Evolutionary conservation across 2,888 invertebrate genomes (phyloP).

Genomic region (Priocnemis perturbator): DNA sequence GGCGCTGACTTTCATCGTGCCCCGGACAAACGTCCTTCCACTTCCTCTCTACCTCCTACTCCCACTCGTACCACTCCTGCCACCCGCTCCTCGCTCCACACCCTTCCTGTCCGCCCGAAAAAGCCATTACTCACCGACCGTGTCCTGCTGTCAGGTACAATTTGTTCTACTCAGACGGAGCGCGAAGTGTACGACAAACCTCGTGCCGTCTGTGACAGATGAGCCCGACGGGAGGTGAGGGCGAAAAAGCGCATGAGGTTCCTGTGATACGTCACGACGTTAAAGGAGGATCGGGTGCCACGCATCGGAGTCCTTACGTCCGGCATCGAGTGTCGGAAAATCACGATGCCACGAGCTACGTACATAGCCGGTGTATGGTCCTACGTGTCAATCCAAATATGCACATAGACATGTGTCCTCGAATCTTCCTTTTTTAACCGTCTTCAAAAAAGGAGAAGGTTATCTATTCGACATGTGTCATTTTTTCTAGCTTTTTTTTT

Average conservation of each 20-base stretch:
- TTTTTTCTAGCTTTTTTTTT: too few species aligned
- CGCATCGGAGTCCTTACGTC: background rate
- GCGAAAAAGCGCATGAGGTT: conserved; percentile 2
- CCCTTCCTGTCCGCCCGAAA: conserved; percentile 33
- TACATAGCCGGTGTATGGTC: too few species aligned
- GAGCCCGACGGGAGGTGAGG: conserved; percentile 24
- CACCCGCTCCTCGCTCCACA: conserved; percentile 14
- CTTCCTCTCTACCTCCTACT: background rate
- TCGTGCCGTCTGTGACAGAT: conserved; percentile 47
- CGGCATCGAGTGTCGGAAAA: too few species aligned
- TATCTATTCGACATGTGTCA: too few species aligned
- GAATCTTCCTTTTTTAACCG: too few species aligned
- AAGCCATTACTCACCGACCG: conserved; percentile 50
- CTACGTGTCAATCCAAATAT: too few species aligned
- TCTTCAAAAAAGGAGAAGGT: too few species aligned
- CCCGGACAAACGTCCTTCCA: conserved; percentile 21
- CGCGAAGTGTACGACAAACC: conserved; percentile 48
- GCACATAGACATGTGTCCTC: too few species aligned
- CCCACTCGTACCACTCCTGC: background rate
- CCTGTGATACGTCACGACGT: conserved; percentile 1
- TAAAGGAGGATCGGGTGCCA: background rate
- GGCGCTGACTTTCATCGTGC: conserved; percentile 47
- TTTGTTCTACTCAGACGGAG: conserved; percentile 49
- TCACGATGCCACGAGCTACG: too few species aligned
- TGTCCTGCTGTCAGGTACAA: conserved; percentile 54